Base-by-base conservation (phyloP, 2,888 invertebrate genomes). In the Agrochola macilenta region DNA sequence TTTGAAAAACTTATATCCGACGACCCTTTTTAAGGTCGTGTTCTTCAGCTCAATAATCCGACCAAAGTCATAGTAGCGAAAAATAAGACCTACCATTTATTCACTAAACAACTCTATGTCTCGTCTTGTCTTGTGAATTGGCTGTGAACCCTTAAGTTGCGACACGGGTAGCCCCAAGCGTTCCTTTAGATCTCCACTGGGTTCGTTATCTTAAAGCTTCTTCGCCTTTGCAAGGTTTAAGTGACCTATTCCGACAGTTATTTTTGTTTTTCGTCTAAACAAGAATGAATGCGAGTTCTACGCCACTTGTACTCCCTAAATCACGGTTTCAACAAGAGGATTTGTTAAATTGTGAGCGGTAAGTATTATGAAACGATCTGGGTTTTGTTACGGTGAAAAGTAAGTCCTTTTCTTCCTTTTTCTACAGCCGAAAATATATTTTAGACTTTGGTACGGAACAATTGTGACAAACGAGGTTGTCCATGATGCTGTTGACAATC, bases 121-220 rank as follows among this genome's bases (percentile, higher is more conserved):
- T 60, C 12, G 49, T 30, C 66, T 65, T 49, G 49, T 72, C 66
- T 65, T 49, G 49, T 72, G 71, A 70, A 86, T 71, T 61, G 26
- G 61, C 54, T 66, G 66, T 54, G 64, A 82, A 66, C 57, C 49
- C 64, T 72, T 64, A 70, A 76, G 57, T 74, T 68, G 65, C 23
- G 71, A 87, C 73, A 76, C 66, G 7, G 57, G 26, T 66, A 39
- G 78, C 86, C 76, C 5, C 65, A 43, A 80, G 87, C 77, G 58
- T 76, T 72, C 69, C 72, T 77, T 82, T 72, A 78, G 81, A 88
- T 81, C 84, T 84, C 35, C 20, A 71, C 49, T 61, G 58, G 72
- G 65, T 82, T 82, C 78, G 76, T 80, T 84, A 88, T 78, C 69
- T 79, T 69, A 58, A 76, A 79, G 74, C 70, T 66, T 75, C 66